Evolutionary conservation across 64 coral and sea anemone species (phyloP), one percentile per base, ranked within the genome.

Genomic region (Stylophora pistillata): DNA sequence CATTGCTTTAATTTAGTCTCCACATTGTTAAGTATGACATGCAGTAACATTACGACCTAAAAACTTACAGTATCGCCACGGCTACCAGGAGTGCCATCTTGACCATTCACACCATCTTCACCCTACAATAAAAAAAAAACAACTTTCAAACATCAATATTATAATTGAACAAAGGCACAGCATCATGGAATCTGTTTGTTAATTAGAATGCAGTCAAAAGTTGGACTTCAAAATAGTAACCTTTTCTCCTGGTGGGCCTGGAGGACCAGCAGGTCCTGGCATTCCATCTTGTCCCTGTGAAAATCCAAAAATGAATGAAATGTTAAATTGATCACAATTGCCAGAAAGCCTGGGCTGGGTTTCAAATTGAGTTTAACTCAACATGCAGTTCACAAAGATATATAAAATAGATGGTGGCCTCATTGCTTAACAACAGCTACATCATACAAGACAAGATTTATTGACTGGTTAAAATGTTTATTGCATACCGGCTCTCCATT

Each of bases 181-280:
- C 13, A 14, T 31, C 34, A 31, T 13, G 15, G 13, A 74, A 2
- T 10, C 21, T 77, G 15, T 3, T 52, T 13, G 53, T 34, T 37
- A 25, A 9, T 76, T 17, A 23, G 16, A 53, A 77, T 31, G 32
- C 23, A 52, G 28, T 18, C 15, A 77, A 7, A 77, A 77, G 10
- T 52, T 77, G 21, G 34, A 64, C 33, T 32, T 16, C 58, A 21
- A 6, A n/a, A 60, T 60, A 33, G 37, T 11, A 25, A 92, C 90
- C 90, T 92, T 92, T 78, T 86, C 82, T 86, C 90, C 90, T 55
- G 90, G 33, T 33, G 73, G 37, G 28, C 90, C 90, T 26, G 83
- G 72, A 23, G 72, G 82, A 31, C 90, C 90, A 47, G 59, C 20
- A 15, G 90, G 58, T 9, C 90, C 90, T 6, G 72, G 17, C 29